Conservation (phyloP, 1,140 invertebrate genomes). For the Drosophila repletoides region DNA sequence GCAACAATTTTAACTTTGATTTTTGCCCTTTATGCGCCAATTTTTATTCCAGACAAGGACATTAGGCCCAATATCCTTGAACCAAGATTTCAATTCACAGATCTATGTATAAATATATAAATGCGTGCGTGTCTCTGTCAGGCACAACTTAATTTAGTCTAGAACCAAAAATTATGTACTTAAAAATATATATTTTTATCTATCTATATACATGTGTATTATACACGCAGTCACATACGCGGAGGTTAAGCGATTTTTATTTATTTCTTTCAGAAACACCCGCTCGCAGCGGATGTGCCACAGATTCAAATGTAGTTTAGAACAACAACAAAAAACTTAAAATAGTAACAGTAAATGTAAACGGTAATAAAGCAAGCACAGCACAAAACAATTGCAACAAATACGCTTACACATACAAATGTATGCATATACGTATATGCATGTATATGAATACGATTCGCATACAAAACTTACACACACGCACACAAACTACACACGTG, state of each 20-base stretch:
- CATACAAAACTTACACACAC: conserved; percentile 16
- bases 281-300: conserved; percentile 55
- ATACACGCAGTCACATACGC: conserved; percentile 11
- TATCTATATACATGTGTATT: neutral
- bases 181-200: neutral
- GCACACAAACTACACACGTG: conserved; percentile 57
- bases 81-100: neutral
- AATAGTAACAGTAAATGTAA: conserved; percentile 12
- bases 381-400: conserved; percentile 33
- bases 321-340: conserved; percentile 3
- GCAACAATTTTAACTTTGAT: conserved; percentile 16
- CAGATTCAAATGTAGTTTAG: conserved; percentile 54
- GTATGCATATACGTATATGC: conserved; percentile 1
- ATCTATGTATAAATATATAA: neutral
- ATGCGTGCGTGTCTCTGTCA: neutral
- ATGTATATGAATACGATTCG: neutral
- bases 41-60: conserved; percentile 41
- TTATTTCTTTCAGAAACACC: conserved; percentile 38
- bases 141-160: conserved; percentile 11
- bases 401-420: conserved; percentile 43
- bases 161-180: neutral
- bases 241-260: conserved; percentile 21
- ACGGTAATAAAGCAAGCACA: conserved; percentile 40
- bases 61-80: conserved; percentile 42
- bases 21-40: conserved; percentile 15